These are phyloP conservation scores for Phoronis australis DNA, from an alignment of 2,888 invertebrate genomes.

Conservation along the genomic window DNA sequence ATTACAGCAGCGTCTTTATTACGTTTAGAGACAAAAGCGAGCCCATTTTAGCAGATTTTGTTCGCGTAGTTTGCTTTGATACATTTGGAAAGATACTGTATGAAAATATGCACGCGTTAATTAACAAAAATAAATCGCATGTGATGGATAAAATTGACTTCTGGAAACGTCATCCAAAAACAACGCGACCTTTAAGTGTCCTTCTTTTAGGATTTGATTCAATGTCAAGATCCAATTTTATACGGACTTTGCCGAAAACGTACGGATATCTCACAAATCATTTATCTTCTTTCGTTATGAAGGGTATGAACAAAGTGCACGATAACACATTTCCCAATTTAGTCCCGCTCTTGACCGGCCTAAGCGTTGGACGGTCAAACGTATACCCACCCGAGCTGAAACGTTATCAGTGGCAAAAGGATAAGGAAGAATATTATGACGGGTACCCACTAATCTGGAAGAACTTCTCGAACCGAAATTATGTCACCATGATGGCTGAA, in stretches of 20 bases:
- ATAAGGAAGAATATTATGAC: background rate
- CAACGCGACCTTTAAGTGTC: background rate
- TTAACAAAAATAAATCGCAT: no score
- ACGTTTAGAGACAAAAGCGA: background rate
- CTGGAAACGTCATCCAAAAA: no score
- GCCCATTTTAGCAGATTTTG: background rate
- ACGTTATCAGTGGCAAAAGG: background rate
- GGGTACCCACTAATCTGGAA: background rate
- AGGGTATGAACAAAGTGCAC: background rate
- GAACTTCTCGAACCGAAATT: background rate
- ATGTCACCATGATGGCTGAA: background rate
- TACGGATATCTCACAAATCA: background rate
- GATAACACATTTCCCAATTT: background rate
- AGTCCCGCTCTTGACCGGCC: background rate
- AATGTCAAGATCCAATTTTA: background rate
- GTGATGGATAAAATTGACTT: no score
- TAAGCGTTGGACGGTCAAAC: background rate
- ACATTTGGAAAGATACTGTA: background rate
- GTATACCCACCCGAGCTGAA: background rate
- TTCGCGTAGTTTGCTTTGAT: background rate
- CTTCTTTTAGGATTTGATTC: background rate
- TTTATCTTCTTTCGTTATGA: background rate
- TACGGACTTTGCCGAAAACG: background rate
- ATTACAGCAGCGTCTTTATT: background rate
- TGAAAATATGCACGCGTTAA: background rate